Evolutionary conservation across 2,797 vertebrate species (phyloP).

Genomic region (Coreius guichenoti): DNA sequence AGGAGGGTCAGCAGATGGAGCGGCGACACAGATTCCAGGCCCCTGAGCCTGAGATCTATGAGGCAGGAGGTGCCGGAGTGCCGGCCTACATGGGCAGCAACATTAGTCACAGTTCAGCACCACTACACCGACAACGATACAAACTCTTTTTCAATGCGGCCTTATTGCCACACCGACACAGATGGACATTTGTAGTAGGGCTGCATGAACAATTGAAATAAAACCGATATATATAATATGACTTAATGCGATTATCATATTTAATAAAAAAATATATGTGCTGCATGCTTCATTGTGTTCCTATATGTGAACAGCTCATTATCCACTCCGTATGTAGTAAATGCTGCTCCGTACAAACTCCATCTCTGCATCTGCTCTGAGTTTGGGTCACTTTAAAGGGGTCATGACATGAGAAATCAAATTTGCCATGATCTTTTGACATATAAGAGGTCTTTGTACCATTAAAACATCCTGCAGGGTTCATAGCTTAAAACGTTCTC

Average conservation of each 20-base stretch:
- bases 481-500: neutral
- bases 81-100: conserved; percentile 32
- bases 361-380: neutral
- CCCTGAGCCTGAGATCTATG: conserved; percentile 49
- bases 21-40: conserved; percentile 53
- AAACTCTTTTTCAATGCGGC: neutral
- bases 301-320: neutral
- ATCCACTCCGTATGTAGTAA: neutral
- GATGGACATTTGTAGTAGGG: neutral
- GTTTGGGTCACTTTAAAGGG: neutral
- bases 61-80: conserved; percentile 47
- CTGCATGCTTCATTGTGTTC: neutral
- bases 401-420: neutral
- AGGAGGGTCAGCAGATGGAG: conserved; percentile 65
- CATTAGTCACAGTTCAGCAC: conserved; percentile 62
- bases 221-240: neutral
- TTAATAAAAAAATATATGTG: neutral
- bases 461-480: neutral
- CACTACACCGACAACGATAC: conserved; percentile 33
- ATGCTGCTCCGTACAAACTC: neutral
- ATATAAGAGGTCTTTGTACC: neutral
- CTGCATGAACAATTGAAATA: neutral
- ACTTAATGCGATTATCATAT: neutral
- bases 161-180: conserved; percentile 1
- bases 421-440: neutral